Evolutionary conservation across 2,888 invertebrate species (phyloP), one percentile per base, ranked within the genome.

Genomic region (Drosophila kokeensis): DNA sequence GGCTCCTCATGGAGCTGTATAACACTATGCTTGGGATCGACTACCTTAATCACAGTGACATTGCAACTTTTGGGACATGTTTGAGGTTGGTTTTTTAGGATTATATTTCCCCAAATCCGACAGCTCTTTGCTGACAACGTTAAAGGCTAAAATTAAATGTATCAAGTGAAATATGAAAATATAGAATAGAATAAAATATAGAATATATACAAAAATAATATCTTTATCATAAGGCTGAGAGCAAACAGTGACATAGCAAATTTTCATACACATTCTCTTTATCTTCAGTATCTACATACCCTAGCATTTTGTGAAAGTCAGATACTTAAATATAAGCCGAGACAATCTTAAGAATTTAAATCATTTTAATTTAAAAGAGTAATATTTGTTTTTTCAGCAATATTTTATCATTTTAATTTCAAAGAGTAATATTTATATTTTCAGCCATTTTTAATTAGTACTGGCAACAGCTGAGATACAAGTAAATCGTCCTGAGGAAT

Each of bases 61-160:
- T 76, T 70, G 52, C 73, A 86, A n/a, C 27, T 60, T 1, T n/a
- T 52, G 0, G 21, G 8, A 38, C 69, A 80, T 45, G n/a, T 13
- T 2, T 10, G 0, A 4, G 32, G 30, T 1, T 60, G 27, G 0
- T 6, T 13, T 21, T 34, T n/a, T 7, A n/a, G 18, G 15, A 45
- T 42, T 38, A 59, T 57, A 0, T 15, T 8, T 0, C 27, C 7
- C 81, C 53, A 66, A 0, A 42, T 36, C 15, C 58, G 45, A 38
- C 81, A 88, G 45, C 81, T 72, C 30, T 29, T 72, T 10, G 50
- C 60, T 10, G 24, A 60, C 4, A 27, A 66, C 15, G 0, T 40
- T 13, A 2, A 15, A 62, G 40, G 13, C 18, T 42, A 21, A 42
- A 40, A 42, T 38, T 38, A 21, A n/a, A 32, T 27, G 27, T 15